These are phyloP conservation scores for Dromococcyx pavoninus DNA, from an alignment of 2,797 vertebrate species.

Conservation along the genomic window DNA sequence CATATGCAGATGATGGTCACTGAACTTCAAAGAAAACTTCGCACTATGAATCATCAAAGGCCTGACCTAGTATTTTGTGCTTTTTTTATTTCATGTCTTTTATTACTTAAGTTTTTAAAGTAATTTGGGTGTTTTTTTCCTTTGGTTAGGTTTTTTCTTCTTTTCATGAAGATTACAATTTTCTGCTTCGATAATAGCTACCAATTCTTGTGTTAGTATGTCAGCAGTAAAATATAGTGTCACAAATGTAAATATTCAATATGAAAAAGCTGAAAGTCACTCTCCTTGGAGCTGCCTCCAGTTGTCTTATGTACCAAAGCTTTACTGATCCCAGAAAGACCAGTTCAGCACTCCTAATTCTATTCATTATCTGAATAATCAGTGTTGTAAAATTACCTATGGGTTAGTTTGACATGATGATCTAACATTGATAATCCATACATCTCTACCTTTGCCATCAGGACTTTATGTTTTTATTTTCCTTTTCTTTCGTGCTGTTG, in stretches of 20 bases:
- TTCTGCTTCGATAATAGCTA: background rate
- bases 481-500: background rate
- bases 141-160: background rate
- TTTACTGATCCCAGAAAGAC: background rate
- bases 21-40: background rate
- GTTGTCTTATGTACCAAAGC: background rate
- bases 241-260: background rate
- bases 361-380: background rate
- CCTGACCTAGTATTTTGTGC: background rate
- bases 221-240: background rate
- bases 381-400: background rate
- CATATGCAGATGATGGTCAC: background rate
- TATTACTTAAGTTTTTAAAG: background rate
- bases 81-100: background rate
- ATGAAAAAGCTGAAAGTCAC: background rate
- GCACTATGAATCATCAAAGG: background rate
- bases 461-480: background rate
- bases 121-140: background rate
- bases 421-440: background rate
- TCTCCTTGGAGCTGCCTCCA: background rate
- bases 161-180: background rate
- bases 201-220: background rate
- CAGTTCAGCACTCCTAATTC: background rate
- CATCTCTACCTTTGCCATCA: background rate
- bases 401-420: background rate